Percentiles rank a stretch among this genome's conserved stretches.
These are phyloP conservation scores for Cercopithecus mona DNA, from an alignment of 2,113 vertebrate genomes.

Conservation along the genomic window DNA sequence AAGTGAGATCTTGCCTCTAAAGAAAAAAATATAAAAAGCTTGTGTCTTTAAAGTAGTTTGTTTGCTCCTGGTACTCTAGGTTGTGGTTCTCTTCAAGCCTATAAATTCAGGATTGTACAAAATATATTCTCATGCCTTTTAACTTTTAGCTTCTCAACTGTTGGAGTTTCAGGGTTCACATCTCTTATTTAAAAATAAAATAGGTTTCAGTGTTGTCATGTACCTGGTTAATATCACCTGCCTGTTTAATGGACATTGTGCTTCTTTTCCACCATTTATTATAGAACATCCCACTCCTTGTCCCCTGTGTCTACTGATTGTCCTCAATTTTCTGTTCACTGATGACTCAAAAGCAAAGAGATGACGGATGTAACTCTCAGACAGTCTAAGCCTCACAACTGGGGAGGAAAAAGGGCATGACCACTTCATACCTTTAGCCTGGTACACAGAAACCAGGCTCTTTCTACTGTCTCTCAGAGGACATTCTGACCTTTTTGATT, in stretches of 20 bases:
- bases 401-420: background rate
- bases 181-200: background rate
- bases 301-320: background rate
- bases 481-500: constrained; percentile 33
- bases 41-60: background rate
- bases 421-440: background rate
- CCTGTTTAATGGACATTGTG: fast-evolving
- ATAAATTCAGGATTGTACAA: background rate
- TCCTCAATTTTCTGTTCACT: background rate
- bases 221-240: background rate
- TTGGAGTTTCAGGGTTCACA: background rate
- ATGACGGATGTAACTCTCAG: background rate
- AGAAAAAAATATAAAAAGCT: too few species aligned
- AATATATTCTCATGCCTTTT: background rate
- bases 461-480: background rate
- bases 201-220: background rate
- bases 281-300: background rate
- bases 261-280: background rate
- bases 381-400: fast-evolving
- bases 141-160: background rate
- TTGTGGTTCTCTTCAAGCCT: background rate
- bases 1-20: too few species aligned
- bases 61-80: background rate
- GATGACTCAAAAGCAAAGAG: background rate
- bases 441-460: background rate